These are phyloP conservation scores for Amphiura filiformis DNA, from an alignment of 35 echinoderm and acorn worm genomes.

Conservation along the genomic window DNA sequence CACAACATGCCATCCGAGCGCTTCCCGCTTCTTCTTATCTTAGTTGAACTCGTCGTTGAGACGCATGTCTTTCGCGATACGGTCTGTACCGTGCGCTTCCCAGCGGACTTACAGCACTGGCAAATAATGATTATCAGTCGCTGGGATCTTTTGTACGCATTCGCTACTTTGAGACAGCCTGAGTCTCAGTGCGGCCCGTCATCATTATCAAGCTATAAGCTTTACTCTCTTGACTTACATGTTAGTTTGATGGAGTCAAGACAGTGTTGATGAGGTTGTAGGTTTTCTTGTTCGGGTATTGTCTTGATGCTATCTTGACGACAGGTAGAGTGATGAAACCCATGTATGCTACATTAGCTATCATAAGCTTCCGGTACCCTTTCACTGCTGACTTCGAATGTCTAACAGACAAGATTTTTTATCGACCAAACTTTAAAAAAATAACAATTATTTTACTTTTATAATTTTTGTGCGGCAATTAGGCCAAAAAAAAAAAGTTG, in stretches of 20 bases:
- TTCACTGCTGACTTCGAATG: not conserved
- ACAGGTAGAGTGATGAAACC: not conserved
- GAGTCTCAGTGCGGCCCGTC: no score
- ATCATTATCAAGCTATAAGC: no score
- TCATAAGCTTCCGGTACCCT: not conserved
- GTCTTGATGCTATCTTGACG: not conserved
- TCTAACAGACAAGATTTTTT: not conserved
- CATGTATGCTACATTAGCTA: not conserved
- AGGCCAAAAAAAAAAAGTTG: no score
- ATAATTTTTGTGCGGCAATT: no score
- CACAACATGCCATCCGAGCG: not conserved
- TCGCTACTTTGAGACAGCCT: not conserved
- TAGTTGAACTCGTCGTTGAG: not conserved
- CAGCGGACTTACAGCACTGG: not conserved
- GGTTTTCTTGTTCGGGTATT: not conserved
- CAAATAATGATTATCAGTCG: not conserved
- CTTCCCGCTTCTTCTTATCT: conserved; percentile 3
- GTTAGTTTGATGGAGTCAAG: not conserved
- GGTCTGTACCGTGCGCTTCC: not conserved
- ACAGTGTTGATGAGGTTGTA: not conserved
- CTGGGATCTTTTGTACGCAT: not conserved
- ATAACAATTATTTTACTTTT: not conserved
- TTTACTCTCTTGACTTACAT: no score
- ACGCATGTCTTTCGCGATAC: not conserved
- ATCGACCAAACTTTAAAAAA: not conserved